Conservation (phyloP, 2,113 vertebrate species). For the Blennius ocellaris region DNA sequence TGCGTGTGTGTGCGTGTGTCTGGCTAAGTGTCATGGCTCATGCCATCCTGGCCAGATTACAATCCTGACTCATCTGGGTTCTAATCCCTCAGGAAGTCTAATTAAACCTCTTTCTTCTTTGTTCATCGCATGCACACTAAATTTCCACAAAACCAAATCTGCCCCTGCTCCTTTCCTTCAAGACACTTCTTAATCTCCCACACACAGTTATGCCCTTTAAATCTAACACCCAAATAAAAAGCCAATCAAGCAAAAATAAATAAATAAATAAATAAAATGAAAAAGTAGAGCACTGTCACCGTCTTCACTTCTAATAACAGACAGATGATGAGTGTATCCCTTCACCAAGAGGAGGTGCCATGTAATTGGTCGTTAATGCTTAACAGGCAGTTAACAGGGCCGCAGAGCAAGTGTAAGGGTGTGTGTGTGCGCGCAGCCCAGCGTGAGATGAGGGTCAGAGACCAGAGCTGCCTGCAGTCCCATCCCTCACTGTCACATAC, state of each 20-base stretch:
- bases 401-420: slow-evolving; percentile 11
- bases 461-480: slow-evolving; percentile 39
- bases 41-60: slow-evolving; percentile 77
- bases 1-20: slow-evolving; percentile 33
- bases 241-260: slow-evolving; percentile 34
- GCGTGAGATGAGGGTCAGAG: slow-evolving; percentile 59
- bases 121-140: slow-evolving; percentile 28
- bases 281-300: slow-evolving; percentile 32
- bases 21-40: slow-evolving; percentile 68
- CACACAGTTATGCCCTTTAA: slow-evolving; percentile 5
- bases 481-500: slow-evolving; percentile 49
- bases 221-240: slow-evolving; percentile 35
- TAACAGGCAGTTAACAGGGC: slow-evolving; percentile 57
- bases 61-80: slow-evolving; percentile 75
- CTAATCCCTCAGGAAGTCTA: slow-evolving; percentile 80
- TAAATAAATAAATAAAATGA: slow-evolving; percentile 19
- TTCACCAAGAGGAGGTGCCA: slow-evolving; percentile 51
- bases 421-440: slow-evolving; percentile 35
- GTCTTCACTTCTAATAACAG: slow-evolving; percentile 22
- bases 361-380: slow-evolving; percentile 77
- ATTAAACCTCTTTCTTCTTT: slow-evolving; percentile 77
- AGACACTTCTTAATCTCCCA: slow-evolving; percentile 5
- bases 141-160: not conserved
- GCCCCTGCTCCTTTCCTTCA: not conserved
- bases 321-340: slow-evolving; percentile 56